These are phyloP conservation scores for Mobula hypostoma DNA, from an alignment of 2,113 vertebrate species.

Conservation along the genomic window DNA sequence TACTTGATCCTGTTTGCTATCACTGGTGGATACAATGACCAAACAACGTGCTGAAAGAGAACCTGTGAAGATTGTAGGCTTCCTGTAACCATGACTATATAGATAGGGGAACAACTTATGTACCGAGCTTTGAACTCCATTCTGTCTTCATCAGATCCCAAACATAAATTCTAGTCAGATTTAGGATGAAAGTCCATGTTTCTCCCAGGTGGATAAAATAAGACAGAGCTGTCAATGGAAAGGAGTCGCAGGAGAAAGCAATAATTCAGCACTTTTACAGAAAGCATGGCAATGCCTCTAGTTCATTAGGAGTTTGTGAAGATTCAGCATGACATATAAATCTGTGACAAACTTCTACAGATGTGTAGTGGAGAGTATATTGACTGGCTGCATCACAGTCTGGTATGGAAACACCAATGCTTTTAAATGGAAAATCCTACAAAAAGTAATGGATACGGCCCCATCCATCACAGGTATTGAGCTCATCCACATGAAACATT, in stretches of 20 bases:
- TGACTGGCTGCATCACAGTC: too few relatives aligned
- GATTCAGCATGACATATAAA: too few relatives aligned
- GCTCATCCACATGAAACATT: too few relatives aligned
- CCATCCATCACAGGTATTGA: too few relatives aligned
- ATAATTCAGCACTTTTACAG: neutral
- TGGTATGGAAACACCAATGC: too few relatives aligned
- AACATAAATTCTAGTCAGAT: neutral
- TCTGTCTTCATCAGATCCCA: neutral
- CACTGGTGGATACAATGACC: neutral
- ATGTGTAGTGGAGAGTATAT: too few relatives aligned
- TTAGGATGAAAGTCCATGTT: neutral
- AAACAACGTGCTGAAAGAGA: neutral
- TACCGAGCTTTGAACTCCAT: neutral
- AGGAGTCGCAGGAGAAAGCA: neutral
- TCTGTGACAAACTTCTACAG: too few relatives aligned
- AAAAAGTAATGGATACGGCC: too few relatives aligned
- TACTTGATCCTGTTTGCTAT: neutral
- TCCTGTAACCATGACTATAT: slow-evolving; percentile 5
- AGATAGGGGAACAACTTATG: neutral
- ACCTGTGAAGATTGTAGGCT: neutral
- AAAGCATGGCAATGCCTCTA: too few relatives aligned
- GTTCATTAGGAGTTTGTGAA: too few relatives aligned
- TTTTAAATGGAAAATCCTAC: too few relatives aligned
- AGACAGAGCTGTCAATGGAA: neutral
- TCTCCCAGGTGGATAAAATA: neutral